Percentiles rank a stretch among this genome's conserved stretches.
phyloP scores from a whole-genome alignment of 2,797 vertebrate species.

The Microhierax caerulescens region DNA sequence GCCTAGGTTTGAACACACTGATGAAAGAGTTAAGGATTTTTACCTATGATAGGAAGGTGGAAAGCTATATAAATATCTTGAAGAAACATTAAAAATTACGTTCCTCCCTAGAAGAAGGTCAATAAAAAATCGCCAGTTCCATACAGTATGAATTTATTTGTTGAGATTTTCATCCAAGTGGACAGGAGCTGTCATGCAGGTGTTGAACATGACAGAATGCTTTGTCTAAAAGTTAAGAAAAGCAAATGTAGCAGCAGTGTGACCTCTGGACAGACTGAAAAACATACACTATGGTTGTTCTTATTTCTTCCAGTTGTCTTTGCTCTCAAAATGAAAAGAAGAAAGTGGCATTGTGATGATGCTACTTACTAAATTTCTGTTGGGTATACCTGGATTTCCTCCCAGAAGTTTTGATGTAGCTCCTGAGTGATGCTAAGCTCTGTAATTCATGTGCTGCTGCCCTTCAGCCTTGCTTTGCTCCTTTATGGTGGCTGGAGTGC shows the following conservation, averaged over 20 bases:
- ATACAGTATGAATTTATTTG: background rate
- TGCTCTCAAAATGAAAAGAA: background rate
- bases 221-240: background rate
- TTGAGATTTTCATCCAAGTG: background rate
- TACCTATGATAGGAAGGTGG: background rate
- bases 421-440: background rate
- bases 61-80: background rate
- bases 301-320: background rate
- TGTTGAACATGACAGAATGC: background rate
- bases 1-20: background rate
- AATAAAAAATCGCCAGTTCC: background rate
- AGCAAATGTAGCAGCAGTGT: background rate
- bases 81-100: background rate
- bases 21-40: background rate
- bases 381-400: background rate
- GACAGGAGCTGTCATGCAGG: background rate
- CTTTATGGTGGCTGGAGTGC: background rate
- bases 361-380: background rate
- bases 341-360: background rate
- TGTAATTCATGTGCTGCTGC: background rate
- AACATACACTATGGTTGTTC: background rate
- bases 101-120: background rate
- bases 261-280: background rate
- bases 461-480: background rate
- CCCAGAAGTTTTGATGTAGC: rapidly evolving